phyloP scores from a whole-genome alignment of 2,113 vertebrate genomes.

The Camelus dromedarius region DNA sequence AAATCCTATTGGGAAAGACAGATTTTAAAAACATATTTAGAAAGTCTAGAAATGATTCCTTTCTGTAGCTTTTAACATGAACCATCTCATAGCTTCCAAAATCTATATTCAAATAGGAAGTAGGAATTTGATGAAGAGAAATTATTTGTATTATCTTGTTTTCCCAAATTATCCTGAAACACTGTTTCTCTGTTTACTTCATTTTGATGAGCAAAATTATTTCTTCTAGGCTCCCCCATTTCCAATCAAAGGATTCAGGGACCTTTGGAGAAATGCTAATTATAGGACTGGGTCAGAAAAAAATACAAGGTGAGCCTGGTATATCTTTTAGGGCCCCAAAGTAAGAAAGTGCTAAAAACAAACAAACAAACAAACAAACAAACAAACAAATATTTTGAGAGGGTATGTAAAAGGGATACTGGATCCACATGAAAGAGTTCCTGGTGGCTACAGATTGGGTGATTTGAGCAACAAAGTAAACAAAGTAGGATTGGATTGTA shows the following conservation, averaged over 20 bases:
- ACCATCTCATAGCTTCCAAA: neutral
- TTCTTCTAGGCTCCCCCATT: neutral
- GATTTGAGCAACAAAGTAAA: neutral
- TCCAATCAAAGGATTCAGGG: neutral
- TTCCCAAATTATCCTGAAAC: neutral
- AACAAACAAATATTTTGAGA: neutral
- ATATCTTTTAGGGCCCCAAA: neutral
- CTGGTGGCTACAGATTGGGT: neutral
- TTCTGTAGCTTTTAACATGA: neutral
- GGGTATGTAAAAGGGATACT: neutral
- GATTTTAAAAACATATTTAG: neutral
- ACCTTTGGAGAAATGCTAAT: slow-evolving; percentile 3
- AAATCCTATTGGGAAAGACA: neutral
- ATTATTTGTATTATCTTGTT: neutral
- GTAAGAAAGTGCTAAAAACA: neutral
- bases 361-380: neutral
- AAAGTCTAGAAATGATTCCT: neutral
- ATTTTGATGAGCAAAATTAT: neutral
- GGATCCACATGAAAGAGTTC: neutral
- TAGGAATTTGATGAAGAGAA: neutral
- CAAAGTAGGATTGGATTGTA: neutral
- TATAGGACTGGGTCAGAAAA: neutral
- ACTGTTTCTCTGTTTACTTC: neutral
- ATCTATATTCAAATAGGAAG: neutral
- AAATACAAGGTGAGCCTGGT: neutral